Base-by-base conservation (phyloP, 92 coral and sea anemone genomes). In the Chrysogorgia sp. region DNA sequence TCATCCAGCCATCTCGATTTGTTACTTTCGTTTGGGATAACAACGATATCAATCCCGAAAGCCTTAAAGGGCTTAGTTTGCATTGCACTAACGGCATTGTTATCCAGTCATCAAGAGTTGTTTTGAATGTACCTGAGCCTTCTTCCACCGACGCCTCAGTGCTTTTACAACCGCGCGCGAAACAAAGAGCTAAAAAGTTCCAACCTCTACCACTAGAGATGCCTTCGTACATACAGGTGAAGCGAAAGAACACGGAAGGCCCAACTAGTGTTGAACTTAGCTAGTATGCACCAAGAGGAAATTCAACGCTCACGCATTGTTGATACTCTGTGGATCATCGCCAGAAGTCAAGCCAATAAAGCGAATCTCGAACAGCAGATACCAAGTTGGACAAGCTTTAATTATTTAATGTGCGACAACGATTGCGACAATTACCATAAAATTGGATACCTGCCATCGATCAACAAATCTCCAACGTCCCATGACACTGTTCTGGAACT, bases 1-100 rank as follows among this genome's bases (percentile, higher is more conserved):
- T 50, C 12, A 70, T 70, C 56, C 76, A 70, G 24, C 76, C 76
- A 26, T 70, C 76, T 2, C 3, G 7, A 2, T 68, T 70, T 50
- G 76, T 70, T 29, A 70, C 75, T 2, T 67, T 67, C 35, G n/a
- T n/a, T n/a, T n/a, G n/a, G n/a, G n/a, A n/a, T n/a, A n/a, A n/a
- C 22, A 70, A 70, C 21, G 76, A 70, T 22, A 70, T 70, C 0
- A 70, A 70, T 50, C 76, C 76, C 1, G 76, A 70, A 47, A 70
- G 76, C 29, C 24, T 70, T 68, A 43, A 48, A 43, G 75, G 75
- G 13, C 34, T 68, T 2, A 68, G 37, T 25, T n/a, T 68, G 59
- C 75, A 68, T 41, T 68, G 75, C 34, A 66, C 74, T 13, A 66
- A 66, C 31, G 74, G 74, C 7, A 66, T 66, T 47, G 43, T 79